Evolutionary conservation across 2,113 vertebrate species (phyloP).

Genomic region (Procapra przewalskii): DNA sequence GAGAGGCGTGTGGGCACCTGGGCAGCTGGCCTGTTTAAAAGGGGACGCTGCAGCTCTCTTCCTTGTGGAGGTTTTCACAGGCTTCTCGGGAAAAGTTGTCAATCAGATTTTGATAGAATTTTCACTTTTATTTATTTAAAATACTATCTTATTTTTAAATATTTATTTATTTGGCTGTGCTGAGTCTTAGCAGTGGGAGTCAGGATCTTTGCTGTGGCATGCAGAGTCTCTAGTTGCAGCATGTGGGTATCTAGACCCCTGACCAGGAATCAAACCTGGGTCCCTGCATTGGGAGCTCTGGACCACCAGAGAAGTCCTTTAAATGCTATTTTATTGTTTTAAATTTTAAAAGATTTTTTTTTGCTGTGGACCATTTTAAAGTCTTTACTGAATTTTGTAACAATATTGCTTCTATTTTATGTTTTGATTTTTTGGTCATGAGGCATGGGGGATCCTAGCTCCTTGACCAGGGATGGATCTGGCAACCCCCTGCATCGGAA

Average conservation of each 20-base stretch:
- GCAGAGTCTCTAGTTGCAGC: not conserved
- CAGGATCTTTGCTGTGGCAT: not conserved
- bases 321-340: not conserved
- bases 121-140: not conserved
- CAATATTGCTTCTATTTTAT: not conserved
- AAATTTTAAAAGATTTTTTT: not conserved
- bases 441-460: not conserved
- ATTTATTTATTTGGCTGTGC: not conserved
- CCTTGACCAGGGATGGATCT: not conserved
- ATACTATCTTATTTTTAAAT: not conserved
- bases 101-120: not conserved
- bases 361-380: not conserved
- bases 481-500: not conserved
- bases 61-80: not conserved
- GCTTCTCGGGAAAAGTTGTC: not conserved
- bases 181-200: not conserved
- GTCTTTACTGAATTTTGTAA: not conserved
- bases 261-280: not conserved
- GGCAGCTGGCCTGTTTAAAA: not conserved
- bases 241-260: not conserved
- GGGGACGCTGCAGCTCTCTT: rapidly evolving
- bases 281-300: not conserved
- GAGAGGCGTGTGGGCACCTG: not conserved
- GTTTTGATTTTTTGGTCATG: not conserved
- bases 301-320: not conserved